Percentiles rank a stretch among this genome's conserved stretches.
Evolutionary conservation across 2,888 invertebrate genomes (phyloP).

Genomic region (Theristus sp.): DNA sequence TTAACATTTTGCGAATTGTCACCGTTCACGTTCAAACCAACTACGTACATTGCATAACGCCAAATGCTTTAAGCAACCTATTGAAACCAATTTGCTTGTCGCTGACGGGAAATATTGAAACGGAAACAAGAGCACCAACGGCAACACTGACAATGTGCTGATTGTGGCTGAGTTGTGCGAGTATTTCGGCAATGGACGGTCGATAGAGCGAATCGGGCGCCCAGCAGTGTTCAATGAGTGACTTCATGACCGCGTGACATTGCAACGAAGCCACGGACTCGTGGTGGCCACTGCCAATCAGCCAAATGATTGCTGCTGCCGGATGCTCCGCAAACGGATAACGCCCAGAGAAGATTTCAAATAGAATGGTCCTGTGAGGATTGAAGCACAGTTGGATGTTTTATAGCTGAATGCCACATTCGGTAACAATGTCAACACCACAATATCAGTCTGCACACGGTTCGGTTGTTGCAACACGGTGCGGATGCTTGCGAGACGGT

Average conservation of each 20-base stretch:
- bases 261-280: background rate
- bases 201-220: slow-evolving; percentile 20
- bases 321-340: slow-evolving; percentile 17
- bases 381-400: background rate
- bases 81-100: too few species aligned
- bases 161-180: slow-evolving; percentile 23
- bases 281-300: slow-evolving; percentile 13
- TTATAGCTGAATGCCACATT: background rate
- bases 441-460: background rate
- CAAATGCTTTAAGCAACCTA: too few species aligned
- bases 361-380: slow-evolving; percentile 19
- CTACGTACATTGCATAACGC: too few species aligned
- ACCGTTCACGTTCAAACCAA: too few species aligned
- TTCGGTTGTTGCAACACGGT: too few species aligned
- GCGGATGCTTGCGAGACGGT: too few species aligned
- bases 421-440: too few species aligned
- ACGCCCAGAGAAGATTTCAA: slow-evolving; percentile 20
- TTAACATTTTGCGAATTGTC: too few species aligned
- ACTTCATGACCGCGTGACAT: slow-evolving; percentile 13
- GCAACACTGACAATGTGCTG: background rate
- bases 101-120: too few species aligned
- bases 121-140: background rate
- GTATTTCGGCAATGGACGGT: slow-evolving; percentile 28
- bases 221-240: slow-evolving; percentile 30
- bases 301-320: slow-evolving; percentile 20